Evolutionary conservation across 1,140 invertebrate species (phyloP), one percentile per base, ranked within the genome.

Genomic region (Ephestia elutella): DNA sequence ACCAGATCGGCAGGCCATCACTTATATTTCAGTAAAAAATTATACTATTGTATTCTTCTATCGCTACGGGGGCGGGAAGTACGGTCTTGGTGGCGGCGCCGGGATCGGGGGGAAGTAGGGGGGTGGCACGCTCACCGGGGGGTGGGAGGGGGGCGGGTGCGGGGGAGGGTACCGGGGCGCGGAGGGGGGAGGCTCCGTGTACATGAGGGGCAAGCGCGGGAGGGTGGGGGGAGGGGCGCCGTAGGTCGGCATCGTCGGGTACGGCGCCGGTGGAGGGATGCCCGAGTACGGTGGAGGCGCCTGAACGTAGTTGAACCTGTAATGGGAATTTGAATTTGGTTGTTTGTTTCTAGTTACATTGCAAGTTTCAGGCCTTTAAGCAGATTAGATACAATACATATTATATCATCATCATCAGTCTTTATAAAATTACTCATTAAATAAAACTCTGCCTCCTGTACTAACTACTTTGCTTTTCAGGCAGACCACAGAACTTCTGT

Each of bases 31-130:
- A 62, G 78, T 82, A 78, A 78, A 85, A 85, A 83, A 83, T 79
- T 75, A 77, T 70, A 78, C 64, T 53, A 38, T 56, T 44, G 49
- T 21, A 70, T 65, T 78, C 78, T 58, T 66, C 69, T 78, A 61
- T 62, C 67, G 59, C 67, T 63, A 86, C 51, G 88, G 86, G 7
- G 88, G 89, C 48, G 86, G 89, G 63, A 86, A 90, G 58, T 88
- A 90, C 0, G 89, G 86, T 54, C 89, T 71, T n/a, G 79, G 79
- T 1, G 82, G 82, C 0, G 73, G 77, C 5, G 70, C 61, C 0
- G 80, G 65, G 58, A 84, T 55, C 56, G 75, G 60, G 55, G 85
- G 62, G 66, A 82, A 89, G 65, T 78, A 80, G 5, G 85, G 79
- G 13, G 83, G 86, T 5, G 81, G 80, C 13, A 85, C 76, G 20